Evolutionary conservation across 1,140 invertebrate species (phyloP).

Genomic region (Pseudobourletiella spinata): DNA sequence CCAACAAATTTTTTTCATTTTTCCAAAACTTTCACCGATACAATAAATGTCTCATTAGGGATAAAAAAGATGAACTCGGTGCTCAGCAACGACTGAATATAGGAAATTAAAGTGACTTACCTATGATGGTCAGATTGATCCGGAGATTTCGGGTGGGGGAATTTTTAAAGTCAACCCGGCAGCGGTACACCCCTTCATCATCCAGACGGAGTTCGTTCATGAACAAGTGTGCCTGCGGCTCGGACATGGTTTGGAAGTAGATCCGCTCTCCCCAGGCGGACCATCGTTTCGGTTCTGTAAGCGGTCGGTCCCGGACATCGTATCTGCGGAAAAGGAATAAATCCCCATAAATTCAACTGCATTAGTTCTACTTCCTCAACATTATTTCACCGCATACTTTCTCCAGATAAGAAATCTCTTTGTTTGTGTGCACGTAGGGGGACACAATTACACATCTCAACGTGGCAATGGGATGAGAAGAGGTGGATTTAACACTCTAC

Average conservation of each 20-base stretch:
- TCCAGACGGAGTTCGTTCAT: slow-evolving; percentile 44
- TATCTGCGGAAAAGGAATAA: slow-evolving; percentile 48
- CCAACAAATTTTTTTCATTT: no score
- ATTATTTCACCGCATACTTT: neutral
- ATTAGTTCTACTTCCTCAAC: neutral
- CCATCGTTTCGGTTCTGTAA: slow-evolving; percentile 52
- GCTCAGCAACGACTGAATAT: neutral
- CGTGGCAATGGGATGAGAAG: neutral
- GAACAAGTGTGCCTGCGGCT: slow-evolving; percentile 44
- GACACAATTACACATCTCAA: neutral
- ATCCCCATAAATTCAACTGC: neutral
- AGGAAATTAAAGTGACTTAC: slow-evolving; percentile 39
- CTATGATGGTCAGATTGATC: slow-evolving; percentile 50
- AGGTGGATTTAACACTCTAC: no score
- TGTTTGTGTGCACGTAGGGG: neutral
- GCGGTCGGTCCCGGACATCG: slow-evolving; percentile 54
- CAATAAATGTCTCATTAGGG: neutral
- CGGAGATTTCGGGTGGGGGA: slow-evolving; percentile 49
- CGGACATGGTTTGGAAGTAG: slow-evolving; percentile 57
- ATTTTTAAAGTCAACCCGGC: slow-evolving; percentile 51
- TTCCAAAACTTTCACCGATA: neutral
- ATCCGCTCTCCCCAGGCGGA: slow-evolving; percentile 63
- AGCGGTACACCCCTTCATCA: slow-evolving; percentile 50
- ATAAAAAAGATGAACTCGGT: neutral
- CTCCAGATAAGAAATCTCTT: neutral